Conservation (phyloP, 2,113 vertebrate genomes). For the Pituophis catenifer region DNA sequence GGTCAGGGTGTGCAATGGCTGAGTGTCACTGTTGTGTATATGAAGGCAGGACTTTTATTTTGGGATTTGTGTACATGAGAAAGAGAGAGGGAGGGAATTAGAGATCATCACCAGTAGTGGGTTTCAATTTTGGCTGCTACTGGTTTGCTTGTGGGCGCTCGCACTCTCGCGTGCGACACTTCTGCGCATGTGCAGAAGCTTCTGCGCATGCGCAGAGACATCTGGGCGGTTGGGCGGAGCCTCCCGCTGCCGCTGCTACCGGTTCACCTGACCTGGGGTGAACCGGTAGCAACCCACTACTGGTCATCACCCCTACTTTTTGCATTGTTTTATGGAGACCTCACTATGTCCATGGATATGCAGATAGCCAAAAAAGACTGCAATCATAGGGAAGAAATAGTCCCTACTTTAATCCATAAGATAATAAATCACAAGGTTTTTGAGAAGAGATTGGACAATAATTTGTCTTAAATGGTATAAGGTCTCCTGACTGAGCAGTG, state of each 20-base stretch:
- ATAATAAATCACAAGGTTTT: not conserved
- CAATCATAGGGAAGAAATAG: not conserved
- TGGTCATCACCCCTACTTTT: not conserved
- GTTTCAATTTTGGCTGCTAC: too few species aligned
- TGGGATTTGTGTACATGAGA: not conserved
- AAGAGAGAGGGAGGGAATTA: not conserved
- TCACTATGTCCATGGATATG: not conserved
- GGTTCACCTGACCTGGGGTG: too few species aligned
- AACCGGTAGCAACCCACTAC: too few species aligned
- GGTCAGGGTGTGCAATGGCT: not conserved
- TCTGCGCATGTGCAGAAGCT: too few species aligned
- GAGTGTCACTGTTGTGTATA: not conserved
- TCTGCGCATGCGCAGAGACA: too few species aligned
- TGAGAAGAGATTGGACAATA: not conserved
- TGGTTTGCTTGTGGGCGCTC: too few species aligned
- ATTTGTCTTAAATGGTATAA: not conserved
- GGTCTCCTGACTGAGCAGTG: not conserved
- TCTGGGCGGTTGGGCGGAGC: too few species aligned
- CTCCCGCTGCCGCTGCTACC: too few species aligned
- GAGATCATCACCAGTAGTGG: not conserved
- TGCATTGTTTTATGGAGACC: not conserved
- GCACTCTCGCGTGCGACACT: too few species aligned
- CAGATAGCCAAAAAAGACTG: not conserved
- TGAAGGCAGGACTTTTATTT: not conserved
- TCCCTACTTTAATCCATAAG: not conserved